Base-by-base conservation (phyloP, 2,888 invertebrate genomes). In the Netelia virgata region DNA sequence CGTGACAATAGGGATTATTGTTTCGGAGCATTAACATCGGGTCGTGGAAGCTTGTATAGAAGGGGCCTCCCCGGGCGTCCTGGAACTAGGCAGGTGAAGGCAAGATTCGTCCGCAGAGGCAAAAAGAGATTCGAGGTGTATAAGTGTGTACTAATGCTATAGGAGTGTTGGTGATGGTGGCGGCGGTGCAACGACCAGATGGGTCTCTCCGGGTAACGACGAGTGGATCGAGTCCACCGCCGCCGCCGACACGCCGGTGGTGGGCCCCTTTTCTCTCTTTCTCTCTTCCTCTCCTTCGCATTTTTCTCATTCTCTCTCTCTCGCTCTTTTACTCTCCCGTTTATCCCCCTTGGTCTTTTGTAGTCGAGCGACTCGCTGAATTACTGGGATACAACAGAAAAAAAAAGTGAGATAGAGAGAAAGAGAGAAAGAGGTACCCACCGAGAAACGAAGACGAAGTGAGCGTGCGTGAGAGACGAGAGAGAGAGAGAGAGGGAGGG, bases 361-460 rank as follows among this genome's bases (percentile, higher is more conserved):
- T 84, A 84, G 84, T 84, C 82, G 84, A 84, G 82, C 82, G 82
- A 84, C 84, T 82, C 82, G 84, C 78, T 82, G 82, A 84, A 84
- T 84, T 84, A 84, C 84, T 84, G 68, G 84, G 74, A 84, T 84
- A 78, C 84, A 70, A 70, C 64, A 43, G 64, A 53, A 74, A 63
- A 28, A 28, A 11, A 63, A 36, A 68, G 79, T 63, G 75, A 20
- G 69, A 72, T 74, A 76, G 53, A 66, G 50, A 53, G 43, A 75
- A 74, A 53, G 72, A 78, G 79, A 43, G 53, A 76, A 53, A 28
- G 72, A 73, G 66, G 70, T 75, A 86, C 84, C 80, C 84, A 41
- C 72, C 47, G 84, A 80, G 75, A 69, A 84, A 82, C 81, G 81
- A 61, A 70, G 77, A 74, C 59, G 68, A 50, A 83, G 73, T 41